Evolutionary conservation across 2,888 invertebrate genomes (phyloP), one percentile per base, ranked within the genome.

Genomic region (Myathropa florea): DNA sequence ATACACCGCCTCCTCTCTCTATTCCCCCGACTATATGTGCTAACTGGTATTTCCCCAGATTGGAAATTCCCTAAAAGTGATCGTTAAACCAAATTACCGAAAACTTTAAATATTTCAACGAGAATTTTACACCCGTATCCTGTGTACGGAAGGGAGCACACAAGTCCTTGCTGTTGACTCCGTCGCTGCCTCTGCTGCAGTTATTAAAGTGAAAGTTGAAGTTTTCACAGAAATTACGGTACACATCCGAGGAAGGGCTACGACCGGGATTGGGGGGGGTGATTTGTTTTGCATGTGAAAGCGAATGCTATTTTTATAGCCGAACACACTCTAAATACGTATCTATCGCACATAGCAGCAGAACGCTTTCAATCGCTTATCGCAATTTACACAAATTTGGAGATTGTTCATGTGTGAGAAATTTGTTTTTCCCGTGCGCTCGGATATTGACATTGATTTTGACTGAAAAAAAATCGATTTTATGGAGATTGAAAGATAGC

Each of bases 391-490:
- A 85, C 85, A 85, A 85, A 82, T 82, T 85, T 85, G 70, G 72
- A 73, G 61, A 68, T 70, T 85, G 73, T 53, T 85, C 82, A 85
- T 85, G 85, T 85, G 85, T 77, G 81, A 85, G 72, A 77, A 81
- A 81, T 85, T 85, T 82, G 77, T 72, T 72, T 81, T 81, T 81
- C 65, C 75, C 63, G 33, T 64, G 77, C 81, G 46, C 63, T 68
- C 76, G 84, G 81, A 77, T 67, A 81, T 81, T 85, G 85, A 81
- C 85, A 81, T 85, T 85, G 85, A 85, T 85, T 85, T 85, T 81
- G 81, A 85, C 72, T 77, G 81, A 36, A 72, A 85, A 85, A 36
- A 72, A 85, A 85, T 81, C 85, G 85, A 85, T 85, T 85, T 82
- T 64, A 77, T 76, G 24, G 63, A 85, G 72, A 85, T 85, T 77